Percentiles rank a stretch among this genome's conserved stretches.
phyloP scores from a whole-genome alignment of 2,888 invertebrate genomes.

The Metacarcinus magister region DNA sequence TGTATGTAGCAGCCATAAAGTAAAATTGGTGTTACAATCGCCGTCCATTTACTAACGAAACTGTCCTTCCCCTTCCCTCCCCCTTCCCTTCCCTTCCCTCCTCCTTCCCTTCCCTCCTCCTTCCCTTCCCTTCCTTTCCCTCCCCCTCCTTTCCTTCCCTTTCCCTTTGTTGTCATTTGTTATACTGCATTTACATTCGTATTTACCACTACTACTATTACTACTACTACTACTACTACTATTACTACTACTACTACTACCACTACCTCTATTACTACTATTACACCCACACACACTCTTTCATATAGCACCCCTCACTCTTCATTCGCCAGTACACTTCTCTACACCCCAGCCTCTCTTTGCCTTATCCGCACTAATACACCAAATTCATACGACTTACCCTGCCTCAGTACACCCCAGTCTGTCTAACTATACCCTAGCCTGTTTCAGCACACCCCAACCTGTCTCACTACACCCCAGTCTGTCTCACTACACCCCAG shows the following conservation, averaged over 20 bases:
- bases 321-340: background rate
- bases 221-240: constrained; percentile 12
- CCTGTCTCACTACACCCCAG: background rate
- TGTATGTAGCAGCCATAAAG: constrained; percentile 21
- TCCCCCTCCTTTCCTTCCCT: background rate
- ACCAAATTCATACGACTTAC: background rate
- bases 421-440: background rate
- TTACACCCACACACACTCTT: background rate
- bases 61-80: constrained; percentile 22
- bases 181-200: background rate
- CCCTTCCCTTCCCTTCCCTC: background rate
- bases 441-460: background rate
- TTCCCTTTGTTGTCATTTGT: background rate
- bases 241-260: background rate
- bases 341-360: background rate
- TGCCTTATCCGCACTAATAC: background rate
- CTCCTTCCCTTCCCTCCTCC: background rate
- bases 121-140: background rate
- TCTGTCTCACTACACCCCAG: background rate
- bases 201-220: background rate
- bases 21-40: constrained; percentile 45
- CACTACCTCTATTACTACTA: background rate
- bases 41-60: constrained; percentile 39
- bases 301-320: background rate
- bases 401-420: background rate